These are phyloP conservation scores for Platypus cylindrus DNA, from an alignment of 2,888 invertebrate genomes.

Conservation along the genomic window DNA sequence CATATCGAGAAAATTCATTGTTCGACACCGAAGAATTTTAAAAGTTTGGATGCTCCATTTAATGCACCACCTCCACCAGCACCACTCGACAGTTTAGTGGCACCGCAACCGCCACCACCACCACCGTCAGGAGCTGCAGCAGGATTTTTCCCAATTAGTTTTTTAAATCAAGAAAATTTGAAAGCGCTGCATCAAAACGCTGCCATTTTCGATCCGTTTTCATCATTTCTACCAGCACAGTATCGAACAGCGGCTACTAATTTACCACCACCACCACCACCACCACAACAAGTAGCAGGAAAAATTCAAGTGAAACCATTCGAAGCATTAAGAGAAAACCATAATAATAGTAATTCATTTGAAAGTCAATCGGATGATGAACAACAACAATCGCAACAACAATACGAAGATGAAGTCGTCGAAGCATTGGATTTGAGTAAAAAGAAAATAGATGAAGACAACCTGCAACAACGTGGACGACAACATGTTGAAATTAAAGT, in stretches of 20 bases:
- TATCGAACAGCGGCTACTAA: slow-evolving; percentile 12
- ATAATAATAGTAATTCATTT: slow-evolving; percentile 5
- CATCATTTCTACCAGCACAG: slow-evolving; percentile 16
- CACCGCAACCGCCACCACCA: slow-evolving; percentile 17
- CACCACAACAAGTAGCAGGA: slow-evolving; percentile 10
- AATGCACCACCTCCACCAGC: slow-evolving; percentile 18
- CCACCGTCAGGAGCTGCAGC: slow-evolving; percentile 11
- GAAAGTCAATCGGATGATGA: slow-evolving; percentile 31
- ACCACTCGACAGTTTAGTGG: too few species aligned
- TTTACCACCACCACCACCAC: slow-evolving; percentile 20
- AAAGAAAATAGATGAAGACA: slow-evolving; percentile 39
- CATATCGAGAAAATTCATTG: slow-evolving; percentile 25
- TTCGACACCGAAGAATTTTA: slow-evolving; percentile 27
- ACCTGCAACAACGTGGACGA: too few species aligned
- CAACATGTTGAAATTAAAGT: too few species aligned
- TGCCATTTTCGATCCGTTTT: slow-evolving; percentile 16
- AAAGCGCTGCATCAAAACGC: slow-evolving; percentile 8
- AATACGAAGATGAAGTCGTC: slow-evolving; percentile 23
- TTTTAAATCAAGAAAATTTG: slow-evolving; percentile 8
- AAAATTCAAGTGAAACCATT: slow-evolving; percentile 44
- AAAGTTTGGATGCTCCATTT: slow-evolving; percentile 14
- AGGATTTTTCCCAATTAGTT: too few species aligned
- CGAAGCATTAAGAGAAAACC: slow-evolving; percentile 45
- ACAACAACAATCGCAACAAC: too few species aligned
- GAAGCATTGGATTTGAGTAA: slow-evolving; percentile 70